Evolutionary conservation across 1,140 invertebrate species (phyloP).

Genomic region (Calycopis cecrops): DNA sequence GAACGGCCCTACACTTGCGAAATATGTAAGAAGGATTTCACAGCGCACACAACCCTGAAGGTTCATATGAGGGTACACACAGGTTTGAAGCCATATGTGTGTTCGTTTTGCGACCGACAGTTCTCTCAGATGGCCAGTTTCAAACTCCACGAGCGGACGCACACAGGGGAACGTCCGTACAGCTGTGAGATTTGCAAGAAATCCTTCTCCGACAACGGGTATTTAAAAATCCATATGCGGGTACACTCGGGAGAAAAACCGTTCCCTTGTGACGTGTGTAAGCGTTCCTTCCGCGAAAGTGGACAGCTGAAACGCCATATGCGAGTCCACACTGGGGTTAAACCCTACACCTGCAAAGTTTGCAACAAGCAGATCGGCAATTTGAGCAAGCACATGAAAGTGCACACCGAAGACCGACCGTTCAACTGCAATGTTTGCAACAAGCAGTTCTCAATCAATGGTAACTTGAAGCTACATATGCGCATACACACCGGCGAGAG

Average conservation of each 20-base stretch:
- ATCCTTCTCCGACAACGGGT: slow-evolving; percentile 64
- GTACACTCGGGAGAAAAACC: slow-evolving; percentile 65
- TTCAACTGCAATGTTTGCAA: slow-evolving; percentile 77
- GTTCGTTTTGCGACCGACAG: slow-evolving; percentile 84
- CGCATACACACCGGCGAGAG: slow-evolving; percentile 71
- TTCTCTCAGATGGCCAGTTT: slow-evolving; percentile 86
- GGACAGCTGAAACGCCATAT: slow-evolving; percentile 59
- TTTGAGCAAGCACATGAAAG: slow-evolving; percentile 80
- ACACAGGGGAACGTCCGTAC: slow-evolving; percentile 89
- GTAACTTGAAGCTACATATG: slow-evolving; percentile 74
- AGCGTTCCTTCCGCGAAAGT: slow-evolving; percentile 53
- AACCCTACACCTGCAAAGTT: slow-evolving; percentile 54
- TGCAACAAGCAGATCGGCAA: slow-evolving; percentile 65
- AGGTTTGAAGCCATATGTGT: slow-evolving; percentile 80
- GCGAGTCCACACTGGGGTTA: slow-evolving; percentile 50
- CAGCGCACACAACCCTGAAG: slow-evolving; percentile 72
- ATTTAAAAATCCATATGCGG: slow-evolving; percentile 67
- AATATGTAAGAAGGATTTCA: slow-evolving; percentile 68
- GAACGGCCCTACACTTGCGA: slow-evolving; percentile 76
- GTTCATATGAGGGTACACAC: slow-evolving; percentile 79
- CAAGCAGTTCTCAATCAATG: slow-evolving; percentile 78
- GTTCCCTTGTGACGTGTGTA: slow-evolving; percentile 58
- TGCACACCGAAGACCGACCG: slow-evolving; percentile 82
- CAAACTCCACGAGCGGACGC: slow-evolving; percentile 89
- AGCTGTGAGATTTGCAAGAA: slow-evolving; percentile 75